Evolutionary conservation across 2,113 vertebrate species (phyloP).

Genomic region (Benitochromis conjunctus): DNA sequence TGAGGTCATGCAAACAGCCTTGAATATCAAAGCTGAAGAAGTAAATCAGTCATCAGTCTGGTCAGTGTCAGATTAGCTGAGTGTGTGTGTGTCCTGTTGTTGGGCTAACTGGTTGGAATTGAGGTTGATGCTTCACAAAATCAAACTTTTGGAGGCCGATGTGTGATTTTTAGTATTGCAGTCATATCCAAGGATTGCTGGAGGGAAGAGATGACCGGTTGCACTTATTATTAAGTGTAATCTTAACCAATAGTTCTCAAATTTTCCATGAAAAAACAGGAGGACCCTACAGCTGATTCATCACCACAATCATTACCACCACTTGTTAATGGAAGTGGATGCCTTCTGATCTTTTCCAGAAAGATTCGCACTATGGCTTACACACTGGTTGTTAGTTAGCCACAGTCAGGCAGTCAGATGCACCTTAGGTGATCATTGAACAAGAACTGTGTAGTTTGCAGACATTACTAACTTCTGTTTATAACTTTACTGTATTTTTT

Average conservation of each 20-base stretch:
- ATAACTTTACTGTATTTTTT: no score
- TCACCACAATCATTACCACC: neutral
- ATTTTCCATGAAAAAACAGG: neutral
- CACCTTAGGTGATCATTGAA: neutral
- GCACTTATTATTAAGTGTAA: neutral
- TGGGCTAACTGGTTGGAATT: neutral
- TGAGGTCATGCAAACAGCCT: constrained; percentile 53
- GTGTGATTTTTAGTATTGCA: neutral
- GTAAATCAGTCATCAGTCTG: neutral
- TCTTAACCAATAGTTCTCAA: neutral
- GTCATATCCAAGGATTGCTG: neutral
- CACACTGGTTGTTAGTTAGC: neutral
- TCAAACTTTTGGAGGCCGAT: neutral
- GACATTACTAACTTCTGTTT: no score
- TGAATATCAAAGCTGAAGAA: neutral
- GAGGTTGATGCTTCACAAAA: neutral
- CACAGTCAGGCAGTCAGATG: neutral
- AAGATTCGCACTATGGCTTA: neutral
- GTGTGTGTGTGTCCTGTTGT: neutral
- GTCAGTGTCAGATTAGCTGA: neutral
- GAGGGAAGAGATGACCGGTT: neutral
- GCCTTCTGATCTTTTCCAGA: neutral
- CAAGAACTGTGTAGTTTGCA: neutral
- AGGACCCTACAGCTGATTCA: neutral
- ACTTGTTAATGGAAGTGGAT: neutral